Conservation (phyloP, 2,888 invertebrate species). For the Aelia acuminata region DNA sequence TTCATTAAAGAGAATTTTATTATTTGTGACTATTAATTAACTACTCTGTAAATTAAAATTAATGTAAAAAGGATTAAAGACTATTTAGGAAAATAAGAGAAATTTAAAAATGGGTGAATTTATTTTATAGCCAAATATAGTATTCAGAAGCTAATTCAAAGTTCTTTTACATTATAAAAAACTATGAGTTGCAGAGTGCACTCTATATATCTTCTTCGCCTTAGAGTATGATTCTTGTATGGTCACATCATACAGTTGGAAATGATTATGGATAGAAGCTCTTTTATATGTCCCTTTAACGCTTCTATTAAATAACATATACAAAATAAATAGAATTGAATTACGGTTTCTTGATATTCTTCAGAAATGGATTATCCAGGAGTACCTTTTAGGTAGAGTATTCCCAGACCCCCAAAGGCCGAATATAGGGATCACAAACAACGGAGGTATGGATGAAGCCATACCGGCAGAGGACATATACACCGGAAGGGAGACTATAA, state of each 20-base stretch:
- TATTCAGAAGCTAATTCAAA: too few relatives aligned
- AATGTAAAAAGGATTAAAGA: too few relatives aligned
- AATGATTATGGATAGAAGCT: background rate
- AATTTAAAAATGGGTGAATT: too few relatives aligned
- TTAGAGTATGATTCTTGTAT: background rate
- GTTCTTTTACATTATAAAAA: too few relatives aligned
- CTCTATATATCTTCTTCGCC: too few relatives aligned
- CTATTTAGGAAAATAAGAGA: too few relatives aligned
- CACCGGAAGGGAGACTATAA: conserved; percentile 10
- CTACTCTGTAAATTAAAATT: too few relatives aligned
- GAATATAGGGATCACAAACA: conserved; percentile 10
- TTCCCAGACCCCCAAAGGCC: background rate
- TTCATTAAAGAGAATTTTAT: too few relatives aligned
- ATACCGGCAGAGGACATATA: background rate
- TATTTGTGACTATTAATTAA: too few relatives aligned
- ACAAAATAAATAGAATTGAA: background rate
- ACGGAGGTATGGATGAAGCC: conserved; percentile 8
- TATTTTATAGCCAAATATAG: too few relatives aligned
- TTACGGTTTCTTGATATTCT: background rate
- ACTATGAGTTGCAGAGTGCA: too few relatives aligned
- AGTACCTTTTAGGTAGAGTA: background rate
- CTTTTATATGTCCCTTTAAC: background rate
- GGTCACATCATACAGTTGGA: background rate
- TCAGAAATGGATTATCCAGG: background rate
- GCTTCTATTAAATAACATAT: background rate